phyloP scores from a whole-genome alignment of 2,113 vertebrate species.

The Lynx canadensis region DNA sequence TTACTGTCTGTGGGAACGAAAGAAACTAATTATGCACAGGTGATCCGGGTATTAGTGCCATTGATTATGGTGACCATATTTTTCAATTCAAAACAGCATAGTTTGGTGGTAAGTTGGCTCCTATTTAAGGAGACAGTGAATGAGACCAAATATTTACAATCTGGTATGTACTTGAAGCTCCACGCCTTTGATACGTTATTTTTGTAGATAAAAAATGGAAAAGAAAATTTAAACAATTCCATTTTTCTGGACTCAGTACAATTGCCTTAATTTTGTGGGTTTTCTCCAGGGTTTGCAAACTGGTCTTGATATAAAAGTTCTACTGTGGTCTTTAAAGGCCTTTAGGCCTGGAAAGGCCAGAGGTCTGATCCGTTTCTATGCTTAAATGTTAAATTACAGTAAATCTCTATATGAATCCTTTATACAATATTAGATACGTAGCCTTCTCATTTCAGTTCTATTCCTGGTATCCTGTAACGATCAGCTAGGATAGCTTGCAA shows the following conservation, averaged over 20 bases:
- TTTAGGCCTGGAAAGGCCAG: background rate
- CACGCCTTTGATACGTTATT: background rate
- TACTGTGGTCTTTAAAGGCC: background rate
- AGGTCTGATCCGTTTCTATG: background rate
- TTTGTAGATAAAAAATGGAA: constrained; percentile 2
- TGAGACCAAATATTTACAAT: constrained; percentile 9
- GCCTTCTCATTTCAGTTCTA: background rate
- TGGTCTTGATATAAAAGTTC: constrained; percentile 10
- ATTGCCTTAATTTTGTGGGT: background rate
- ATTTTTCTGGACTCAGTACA: background rate
- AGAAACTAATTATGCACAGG: background rate
- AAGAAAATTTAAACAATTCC: background rate
- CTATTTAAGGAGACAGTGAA: background rate
- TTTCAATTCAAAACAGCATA: background rate
- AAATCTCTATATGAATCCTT: background rate
- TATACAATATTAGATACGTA: background rate
- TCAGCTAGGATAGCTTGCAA: background rate
- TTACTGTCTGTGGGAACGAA: background rate
- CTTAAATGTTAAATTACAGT: background rate
- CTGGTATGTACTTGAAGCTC: background rate
- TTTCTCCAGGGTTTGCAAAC: background rate
- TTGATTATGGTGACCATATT: constrained; percentile 12
- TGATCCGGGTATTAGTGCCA: background rate
- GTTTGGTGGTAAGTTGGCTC: background rate
- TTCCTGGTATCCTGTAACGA: background rate